Evolutionary conservation across 2,113 vertebrate species (phyloP).

Genomic region (Phocoena sinus): DNA sequence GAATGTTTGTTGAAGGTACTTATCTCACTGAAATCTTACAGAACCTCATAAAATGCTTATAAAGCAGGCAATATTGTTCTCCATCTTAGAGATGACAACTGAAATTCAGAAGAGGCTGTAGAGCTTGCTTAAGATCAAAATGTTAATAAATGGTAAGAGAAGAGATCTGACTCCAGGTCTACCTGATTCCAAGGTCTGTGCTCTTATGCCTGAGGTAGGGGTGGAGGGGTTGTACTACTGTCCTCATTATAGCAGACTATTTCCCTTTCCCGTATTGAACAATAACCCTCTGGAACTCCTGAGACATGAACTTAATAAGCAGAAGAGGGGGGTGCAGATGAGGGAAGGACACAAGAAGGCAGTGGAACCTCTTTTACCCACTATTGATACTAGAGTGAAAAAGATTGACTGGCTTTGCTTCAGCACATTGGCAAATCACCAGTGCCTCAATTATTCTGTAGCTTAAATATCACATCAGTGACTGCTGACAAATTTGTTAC

Average conservation of each 20-base stretch:
- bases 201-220: neutral
- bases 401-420: neutral
- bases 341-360: neutral
- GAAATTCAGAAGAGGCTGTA: neutral
- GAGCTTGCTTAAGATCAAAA: neutral
- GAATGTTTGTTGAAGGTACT: neutral
- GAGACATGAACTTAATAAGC: neutral
- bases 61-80: neutral
- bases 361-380: neutral
- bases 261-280: neutral
- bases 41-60: neutral
- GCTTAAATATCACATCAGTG: neutral
- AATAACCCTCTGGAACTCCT: neutral
- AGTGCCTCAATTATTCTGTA: neutral
- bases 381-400: neutral
- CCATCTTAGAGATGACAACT: slow-evolving; percentile 3
- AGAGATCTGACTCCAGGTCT: neutral
- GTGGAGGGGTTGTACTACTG: neutral
- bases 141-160: neutral
- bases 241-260: neutral
- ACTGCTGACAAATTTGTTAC: slow-evolving; percentile 2
- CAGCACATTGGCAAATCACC: neutral
- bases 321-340: neutral
- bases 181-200: neutral
- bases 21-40: neutral